These are phyloP conservation scores for Arctocebus calabarensis DNA, from an alignment of 2,797 vertebrate genomes.

Conservation along the genomic window DNA sequence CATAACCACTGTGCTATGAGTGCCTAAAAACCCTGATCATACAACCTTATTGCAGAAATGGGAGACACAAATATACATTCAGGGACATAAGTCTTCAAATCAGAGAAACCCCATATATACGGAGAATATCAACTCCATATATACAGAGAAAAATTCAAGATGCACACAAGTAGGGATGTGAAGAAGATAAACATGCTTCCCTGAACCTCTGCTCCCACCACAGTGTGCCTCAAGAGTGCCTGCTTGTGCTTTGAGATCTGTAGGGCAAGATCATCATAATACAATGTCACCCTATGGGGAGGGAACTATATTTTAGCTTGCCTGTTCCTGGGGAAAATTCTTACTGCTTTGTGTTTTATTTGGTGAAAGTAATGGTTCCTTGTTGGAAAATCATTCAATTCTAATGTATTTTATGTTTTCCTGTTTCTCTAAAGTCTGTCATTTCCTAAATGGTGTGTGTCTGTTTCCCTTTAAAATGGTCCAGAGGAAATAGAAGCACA, in stretches of 20 bases:
- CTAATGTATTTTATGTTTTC: constrained; percentile 76
- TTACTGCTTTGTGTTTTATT: constrained; percentile 56
- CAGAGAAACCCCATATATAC: not conserved
- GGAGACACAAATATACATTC: not conserved
- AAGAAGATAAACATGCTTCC: not conserved
- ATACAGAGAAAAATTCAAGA: constrained; percentile 52
- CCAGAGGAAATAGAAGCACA: constrained; percentile 68
- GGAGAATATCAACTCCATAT: constrained; percentile 8
- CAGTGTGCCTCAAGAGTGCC: not conserved
- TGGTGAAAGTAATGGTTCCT: constrained; percentile 69
- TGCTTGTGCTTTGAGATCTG: not conserved
- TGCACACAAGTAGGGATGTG: not conserved
- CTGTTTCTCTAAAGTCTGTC: constrained; percentile 72
- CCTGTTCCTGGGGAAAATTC: constrained; percentile 43
- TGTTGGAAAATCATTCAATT: constrained; percentile 65
- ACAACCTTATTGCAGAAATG: constrained; percentile 23
- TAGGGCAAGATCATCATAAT: constrained; percentile 33
- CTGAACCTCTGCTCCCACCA: constrained; percentile 43
- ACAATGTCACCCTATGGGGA: not conserved
- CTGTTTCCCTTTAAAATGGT: constrained; percentile 69
- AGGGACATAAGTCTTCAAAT: not conserved
- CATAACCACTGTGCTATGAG: too few relatives aligned
- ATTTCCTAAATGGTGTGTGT: constrained; percentile 72
- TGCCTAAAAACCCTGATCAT: not conserved
- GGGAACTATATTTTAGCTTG: constrained; percentile 11